phyloP scores from a whole-genome alignment of 2,113 vertebrate genomes.

The Urocynchramus pylzowi region DNA sequence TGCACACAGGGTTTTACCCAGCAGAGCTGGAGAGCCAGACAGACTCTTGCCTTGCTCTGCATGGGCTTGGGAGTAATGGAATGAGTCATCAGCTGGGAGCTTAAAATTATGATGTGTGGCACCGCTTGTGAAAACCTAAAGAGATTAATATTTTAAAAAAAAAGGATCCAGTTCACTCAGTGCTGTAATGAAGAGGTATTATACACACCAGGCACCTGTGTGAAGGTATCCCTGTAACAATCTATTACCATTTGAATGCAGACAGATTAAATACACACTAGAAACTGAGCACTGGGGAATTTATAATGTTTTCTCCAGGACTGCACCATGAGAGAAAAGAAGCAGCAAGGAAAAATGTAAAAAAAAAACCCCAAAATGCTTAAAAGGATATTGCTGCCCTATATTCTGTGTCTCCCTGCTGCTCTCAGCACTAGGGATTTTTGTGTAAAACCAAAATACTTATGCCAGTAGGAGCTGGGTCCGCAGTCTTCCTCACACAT shows the following conservation, averaged over 20 bases:
- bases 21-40: background rate
- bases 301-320: background rate
- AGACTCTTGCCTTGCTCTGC: constrained; percentile 11
- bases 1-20: background rate
- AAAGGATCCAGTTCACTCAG: background rate
- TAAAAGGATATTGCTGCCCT: background rate
- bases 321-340: background rate
- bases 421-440: background rate
- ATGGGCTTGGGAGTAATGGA: background rate
- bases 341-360: background rate
- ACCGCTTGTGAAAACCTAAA: constrained; percentile 1
- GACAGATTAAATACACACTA: background rate
- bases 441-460: background rate
- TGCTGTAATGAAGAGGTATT: constrained; percentile 35
- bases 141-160: background rate
- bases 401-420: background rate
- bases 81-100: constrained; percentile 8
- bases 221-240: background rate
- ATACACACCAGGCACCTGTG: constrained; percentile 17
- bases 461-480: background rate
- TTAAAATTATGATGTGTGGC: background rate
- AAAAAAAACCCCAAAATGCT: background rate
- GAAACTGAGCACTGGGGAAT: background rate
- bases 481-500: background rate
- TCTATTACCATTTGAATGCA: constrained; percentile 27